Base-by-base conservation (phyloP, 2,888 invertebrate species). In the Aromia moschata region DNA sequence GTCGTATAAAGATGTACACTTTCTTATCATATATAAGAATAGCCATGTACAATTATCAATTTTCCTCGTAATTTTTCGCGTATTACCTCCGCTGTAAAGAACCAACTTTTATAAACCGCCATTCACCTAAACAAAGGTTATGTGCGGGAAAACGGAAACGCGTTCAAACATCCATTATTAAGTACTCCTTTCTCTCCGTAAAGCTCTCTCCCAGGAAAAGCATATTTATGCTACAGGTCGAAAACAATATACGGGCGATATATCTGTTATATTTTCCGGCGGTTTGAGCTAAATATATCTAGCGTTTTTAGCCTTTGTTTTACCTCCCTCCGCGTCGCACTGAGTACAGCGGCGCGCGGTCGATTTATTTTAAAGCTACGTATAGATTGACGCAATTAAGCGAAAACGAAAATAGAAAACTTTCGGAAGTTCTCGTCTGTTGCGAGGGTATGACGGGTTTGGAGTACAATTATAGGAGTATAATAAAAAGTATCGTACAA, bases 351-450 rank as follows among this genome's bases (percentile, higher is more conserved):
- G 31, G 36, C 3, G 16, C 17, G 7, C 17, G 46, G 15, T 46
- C 31, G 46, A 46, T 46, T 46, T 36, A 43, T 43, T 43, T 43
- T 43, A 43, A 46, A 46, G 46, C 46, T 17, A 17, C n/a, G 15
- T 45, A 45, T 31, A 40, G 15, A 15, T 36, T 33, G 31, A 36
- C 31, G 46, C 36, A 33, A 30, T 46, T 16, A 12, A 46, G 17
- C 36, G 36, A 15, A 46, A 46, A 31, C 36, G 16, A 46, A 46
- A 31, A 33, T 16, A 16, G 16, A 16, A n/a, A 16, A n/a, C n/a
- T n/a, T n/a, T n/a, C n/a, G n/a, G n/a, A n/a, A n/a, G n/a, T n/a
- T n/a, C n/a, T n/a, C n/a, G n/a, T n/a, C n/a, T n/a, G n/a, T n/a
- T n/a, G n/a, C n/a, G n/a, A n/a, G n/a, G n/a, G n/a, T n/a, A n/a